These are phyloP conservation scores for Pterocles burchelli DNA, from an alignment of 2,113 vertebrate genomes.

Conservation along the genomic window DNA sequence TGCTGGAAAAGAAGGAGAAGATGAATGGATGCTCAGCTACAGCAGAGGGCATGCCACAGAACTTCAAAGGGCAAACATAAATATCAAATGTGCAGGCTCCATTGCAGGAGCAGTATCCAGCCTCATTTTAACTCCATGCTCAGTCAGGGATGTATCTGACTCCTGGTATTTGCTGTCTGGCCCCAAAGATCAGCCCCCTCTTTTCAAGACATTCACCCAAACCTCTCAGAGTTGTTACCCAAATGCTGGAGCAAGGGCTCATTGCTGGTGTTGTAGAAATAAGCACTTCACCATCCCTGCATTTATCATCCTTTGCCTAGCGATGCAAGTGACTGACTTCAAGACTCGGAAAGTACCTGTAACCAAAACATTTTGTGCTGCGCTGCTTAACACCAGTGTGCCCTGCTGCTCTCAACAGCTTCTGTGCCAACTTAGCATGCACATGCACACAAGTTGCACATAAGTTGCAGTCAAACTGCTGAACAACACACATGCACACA, in stretches of 20 bases:
- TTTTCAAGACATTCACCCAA: background rate
- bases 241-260: background rate
- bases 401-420: background rate
- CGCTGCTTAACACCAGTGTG: fast-evolving
- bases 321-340: fast-evolving
- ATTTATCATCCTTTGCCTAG: background rate
- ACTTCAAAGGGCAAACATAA: background rate
- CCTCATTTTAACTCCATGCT: background rate
- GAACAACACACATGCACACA: background rate
- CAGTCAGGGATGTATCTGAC: background rate
- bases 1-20: background rate
- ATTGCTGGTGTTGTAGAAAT: background rate
- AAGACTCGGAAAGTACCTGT: background rate
- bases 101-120: background rate
- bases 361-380: background rate
- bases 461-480: background rate
- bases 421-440: background rate
- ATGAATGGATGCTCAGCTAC: background rate
- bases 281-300: background rate
- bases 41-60: background rate
- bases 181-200: background rate
- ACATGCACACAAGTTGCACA: background rate
- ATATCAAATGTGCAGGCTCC: background rate
- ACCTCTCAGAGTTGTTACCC: background rate
- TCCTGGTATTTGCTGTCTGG: background rate